Percentiles rank a stretch among this genome's conserved stretches.
Conservation (phyloP, 2,797 vertebrate species). For the Semaprochilodus insignis region DNA sequence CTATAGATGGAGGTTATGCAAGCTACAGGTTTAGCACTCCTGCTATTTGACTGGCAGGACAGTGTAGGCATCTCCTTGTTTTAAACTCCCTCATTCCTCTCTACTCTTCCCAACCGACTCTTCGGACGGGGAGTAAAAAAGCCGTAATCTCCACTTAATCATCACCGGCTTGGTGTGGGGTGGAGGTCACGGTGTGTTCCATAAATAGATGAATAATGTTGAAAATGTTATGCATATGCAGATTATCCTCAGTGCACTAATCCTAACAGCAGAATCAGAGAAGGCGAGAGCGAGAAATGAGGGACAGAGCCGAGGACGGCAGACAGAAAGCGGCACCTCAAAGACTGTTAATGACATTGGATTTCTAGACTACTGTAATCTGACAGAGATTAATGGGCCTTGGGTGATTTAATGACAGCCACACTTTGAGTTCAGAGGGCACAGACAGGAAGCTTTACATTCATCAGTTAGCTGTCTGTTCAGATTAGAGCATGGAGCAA, state of each 20-base stretch:
- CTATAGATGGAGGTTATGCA: background rate
- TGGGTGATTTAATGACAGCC: background rate
- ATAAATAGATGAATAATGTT: conserved; percentile 13
- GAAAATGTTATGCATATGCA: background rate
- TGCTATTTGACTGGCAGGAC: background rate
- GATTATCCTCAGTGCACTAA: background rate
- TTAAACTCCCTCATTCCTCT: background rate
- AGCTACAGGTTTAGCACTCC: background rate
- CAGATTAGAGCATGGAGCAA: background rate
- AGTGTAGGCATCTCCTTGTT: background rate
- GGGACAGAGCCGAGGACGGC: background rate
- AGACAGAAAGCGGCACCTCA: background rate
- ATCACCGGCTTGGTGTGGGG: background rate
- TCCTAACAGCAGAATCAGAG: background rate
- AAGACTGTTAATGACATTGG: conserved; percentile 1
- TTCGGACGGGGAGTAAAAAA: no score
- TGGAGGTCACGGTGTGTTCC: background rate
- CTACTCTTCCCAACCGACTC: background rate
- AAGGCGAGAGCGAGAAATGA: background rate
- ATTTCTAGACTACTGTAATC: conserved; percentile 9
- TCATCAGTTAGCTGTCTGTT: background rate
- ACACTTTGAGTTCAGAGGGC: background rate
- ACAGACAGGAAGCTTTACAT: background rate
- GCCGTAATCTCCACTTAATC: background rate
- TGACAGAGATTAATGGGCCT: conserved; percentile 15